phyloP scores from a whole-genome alignment of 2,797 vertebrate genomes.

The Paedocypris micromegethes region DNA sequence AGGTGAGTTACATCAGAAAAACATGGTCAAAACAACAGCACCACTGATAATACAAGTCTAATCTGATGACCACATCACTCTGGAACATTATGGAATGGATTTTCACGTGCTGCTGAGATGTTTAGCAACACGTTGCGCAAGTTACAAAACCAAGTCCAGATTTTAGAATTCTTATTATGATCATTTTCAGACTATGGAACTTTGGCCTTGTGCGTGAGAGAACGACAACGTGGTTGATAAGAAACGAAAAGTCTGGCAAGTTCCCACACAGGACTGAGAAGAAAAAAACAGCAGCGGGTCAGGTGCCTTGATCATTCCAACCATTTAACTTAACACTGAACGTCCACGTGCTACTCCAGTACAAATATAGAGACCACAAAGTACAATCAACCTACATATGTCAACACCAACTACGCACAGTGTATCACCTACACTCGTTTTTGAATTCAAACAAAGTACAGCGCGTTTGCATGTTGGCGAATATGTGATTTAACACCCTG shows the following conservation, averaged over 20 bases:
- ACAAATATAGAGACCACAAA: no score
- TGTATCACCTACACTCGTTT: no score
- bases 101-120: conserved; percentile 13
- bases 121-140: conserved; percentile 4
- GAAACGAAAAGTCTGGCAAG: conserved; percentile 40
- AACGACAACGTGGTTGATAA: conserved; percentile 39
- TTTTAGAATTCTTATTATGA: not conserved
- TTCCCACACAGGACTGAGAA: conserved; percentile 36
- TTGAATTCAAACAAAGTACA: no score
- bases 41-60: conserved; percentile 19
- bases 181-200: not conserved
- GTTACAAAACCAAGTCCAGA: not conserved
- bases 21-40: conserved; percentile 27
- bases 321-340: no score
- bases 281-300: not conserved
- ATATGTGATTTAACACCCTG: conserved; percentile 9
- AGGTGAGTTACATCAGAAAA: conserved; percentile 61
- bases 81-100: conserved; percentile 8
- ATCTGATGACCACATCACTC: conserved; percentile 4
- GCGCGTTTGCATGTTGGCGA: no score
- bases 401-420: no score
- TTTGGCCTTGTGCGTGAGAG: conserved; percentile 35
- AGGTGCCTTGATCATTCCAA: no score
- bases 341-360: no score
- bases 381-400: no score